phyloP scores from a whole-genome alignment of 2,113 vertebrate species.

The Hippocampus comes region DNA sequence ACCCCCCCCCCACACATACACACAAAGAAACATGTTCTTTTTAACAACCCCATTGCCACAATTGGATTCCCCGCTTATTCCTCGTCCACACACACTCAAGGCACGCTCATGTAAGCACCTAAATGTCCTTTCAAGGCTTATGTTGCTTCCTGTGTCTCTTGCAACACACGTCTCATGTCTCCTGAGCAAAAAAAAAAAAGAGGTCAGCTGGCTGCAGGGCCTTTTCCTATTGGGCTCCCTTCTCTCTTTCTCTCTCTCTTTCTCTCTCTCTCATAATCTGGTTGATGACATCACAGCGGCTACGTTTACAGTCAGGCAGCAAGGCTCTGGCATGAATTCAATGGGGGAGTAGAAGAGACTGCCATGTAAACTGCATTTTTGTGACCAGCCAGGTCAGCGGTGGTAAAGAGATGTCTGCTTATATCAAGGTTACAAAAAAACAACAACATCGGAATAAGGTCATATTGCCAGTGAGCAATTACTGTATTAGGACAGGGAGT shows the following conservation, averaged over 20 bases:
- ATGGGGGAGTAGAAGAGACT: background rate
- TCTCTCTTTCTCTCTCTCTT: background rate
- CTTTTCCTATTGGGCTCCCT: conserved; percentile 1
- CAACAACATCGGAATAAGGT: background rate
- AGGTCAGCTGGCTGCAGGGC: conserved; percentile 10
- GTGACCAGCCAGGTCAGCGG: background rate
- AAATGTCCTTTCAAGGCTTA: conserved; percentile 7
- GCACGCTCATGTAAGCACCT: background rate
- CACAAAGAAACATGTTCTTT: too few relatives aligned
- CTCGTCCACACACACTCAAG: background rate
- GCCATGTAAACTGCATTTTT: background rate
- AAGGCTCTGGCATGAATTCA: conserved; percentile 3
- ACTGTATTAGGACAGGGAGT: background rate
- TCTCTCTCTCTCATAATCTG: conserved; percentile 1
- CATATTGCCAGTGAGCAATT: background rate
- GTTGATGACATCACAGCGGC: conserved; percentile 4
- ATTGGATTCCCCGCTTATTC: background rate
- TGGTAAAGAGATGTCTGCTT: background rate
- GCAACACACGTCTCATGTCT: conserved; percentile 1
- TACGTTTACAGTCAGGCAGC: conserved; percentile 3
- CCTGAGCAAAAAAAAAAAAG: conserved; percentile 8
- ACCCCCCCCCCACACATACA: background rate
- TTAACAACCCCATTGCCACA: background rate
- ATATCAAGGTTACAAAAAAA: background rate
- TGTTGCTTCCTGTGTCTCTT: conserved; percentile 5